Percentiles rank a stretch among this genome's conserved stretches.
Conservation (phyloP, 2,797 vertebrate genomes). For the Sebastes matsubarae region DNA sequence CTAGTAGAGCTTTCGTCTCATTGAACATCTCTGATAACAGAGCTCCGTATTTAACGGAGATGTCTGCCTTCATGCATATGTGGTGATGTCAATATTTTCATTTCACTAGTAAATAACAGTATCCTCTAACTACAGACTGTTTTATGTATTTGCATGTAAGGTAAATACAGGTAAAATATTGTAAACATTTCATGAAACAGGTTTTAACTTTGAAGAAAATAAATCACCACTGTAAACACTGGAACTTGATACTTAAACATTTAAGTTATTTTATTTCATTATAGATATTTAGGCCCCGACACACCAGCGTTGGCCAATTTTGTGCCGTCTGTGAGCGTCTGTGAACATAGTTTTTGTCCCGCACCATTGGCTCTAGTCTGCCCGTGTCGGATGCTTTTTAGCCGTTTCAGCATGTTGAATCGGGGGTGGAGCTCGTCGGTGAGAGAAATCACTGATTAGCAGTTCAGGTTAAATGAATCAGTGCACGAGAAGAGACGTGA, state of each 20-base stretch:
- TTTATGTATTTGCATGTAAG: background rate
- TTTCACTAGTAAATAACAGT: background rate
- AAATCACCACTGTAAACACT: background rate
- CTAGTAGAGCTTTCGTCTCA: constrained; percentile 15
- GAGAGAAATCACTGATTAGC: no score
- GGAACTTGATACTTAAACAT: background rate
- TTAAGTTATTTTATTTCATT: background rate
- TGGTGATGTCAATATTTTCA: background rate
- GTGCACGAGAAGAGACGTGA: no score
- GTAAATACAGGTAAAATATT: background rate
- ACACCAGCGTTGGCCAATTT: no score
- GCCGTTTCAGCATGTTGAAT: no score
- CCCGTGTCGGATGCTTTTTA: no score
- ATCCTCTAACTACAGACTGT: background rate
- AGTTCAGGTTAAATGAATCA: fast-evolving
- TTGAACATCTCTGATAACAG: constrained; percentile 32
- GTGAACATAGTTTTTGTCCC: no score
- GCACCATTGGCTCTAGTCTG: no score
- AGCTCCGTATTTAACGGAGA: constrained; percentile 8
- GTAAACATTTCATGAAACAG: background rate
- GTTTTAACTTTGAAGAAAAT: background rate
- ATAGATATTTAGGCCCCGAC: background rate
- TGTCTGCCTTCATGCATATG: background rate
- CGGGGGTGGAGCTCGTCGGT: fast-evolving
- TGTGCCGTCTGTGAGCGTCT: fast-evolving